Evolutionary conservation across 2,888 invertebrate species (phyloP).

Genomic region (Cataglyphis cursor): DNA sequence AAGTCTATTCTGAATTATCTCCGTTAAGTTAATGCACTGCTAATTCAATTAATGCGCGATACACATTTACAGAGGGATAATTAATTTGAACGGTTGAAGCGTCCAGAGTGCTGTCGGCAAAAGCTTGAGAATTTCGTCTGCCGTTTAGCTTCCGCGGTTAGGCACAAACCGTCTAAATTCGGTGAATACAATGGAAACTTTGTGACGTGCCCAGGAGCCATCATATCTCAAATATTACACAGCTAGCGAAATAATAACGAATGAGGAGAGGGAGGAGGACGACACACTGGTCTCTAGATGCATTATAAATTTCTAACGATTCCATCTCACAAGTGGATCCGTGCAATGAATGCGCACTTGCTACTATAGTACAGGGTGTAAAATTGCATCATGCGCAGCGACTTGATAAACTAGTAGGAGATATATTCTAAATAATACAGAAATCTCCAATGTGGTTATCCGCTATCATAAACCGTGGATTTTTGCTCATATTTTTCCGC

Average conservation of each 20-base stretch:
- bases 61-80: constrained; percentile 4
- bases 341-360: neutral
- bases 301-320: constrained; percentile 59
- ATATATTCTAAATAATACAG: neutral
- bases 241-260: constrained; percentile 57
- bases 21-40: neutral
- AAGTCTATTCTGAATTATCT: neutral
- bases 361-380: neutral
- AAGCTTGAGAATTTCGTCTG: constrained; percentile 34
- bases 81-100: constrained; percentile 11
- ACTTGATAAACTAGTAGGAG: neutral
- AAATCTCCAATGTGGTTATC: neutral
- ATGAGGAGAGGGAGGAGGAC: neutral
- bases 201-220: constrained; percentile 45
- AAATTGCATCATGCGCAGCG: constrained; percentile 6
- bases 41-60: constrained; percentile 19
- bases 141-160: constrained; percentile 29
- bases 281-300: constrained; percentile 28
- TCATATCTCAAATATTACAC: constrained; percentile 62
- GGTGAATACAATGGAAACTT: constrained; percentile 35
- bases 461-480: neutral
- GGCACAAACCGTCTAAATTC: constrained; percentile 34
- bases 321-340: constrained; percentile 15
- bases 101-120: neutral
- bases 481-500: neutral